A percentile compares a stretch with the other conserved stretches of the same genome.
phyloP scores from a whole-genome alignment of 1,140 invertebrate genomes.

The Apolygus lucorum region DNA sequence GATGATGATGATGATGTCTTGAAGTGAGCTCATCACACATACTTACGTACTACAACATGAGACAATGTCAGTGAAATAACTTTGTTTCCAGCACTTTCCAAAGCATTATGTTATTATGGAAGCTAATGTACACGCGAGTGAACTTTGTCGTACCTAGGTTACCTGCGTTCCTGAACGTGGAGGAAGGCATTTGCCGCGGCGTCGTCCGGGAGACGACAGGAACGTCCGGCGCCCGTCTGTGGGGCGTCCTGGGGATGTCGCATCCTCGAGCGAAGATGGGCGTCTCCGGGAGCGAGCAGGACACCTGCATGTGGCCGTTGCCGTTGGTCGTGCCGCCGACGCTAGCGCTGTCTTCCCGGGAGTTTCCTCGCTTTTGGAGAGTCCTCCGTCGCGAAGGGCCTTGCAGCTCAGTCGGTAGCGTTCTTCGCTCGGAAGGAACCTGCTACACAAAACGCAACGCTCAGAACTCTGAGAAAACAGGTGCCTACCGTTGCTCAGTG shows the following conservation, averaged over 20 bases:
- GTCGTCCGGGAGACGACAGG: conserved; percentile 27
- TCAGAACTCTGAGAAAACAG: too few species aligned
- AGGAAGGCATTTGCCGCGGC: conserved; percentile 21
- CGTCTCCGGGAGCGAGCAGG: conserved; percentile 71
- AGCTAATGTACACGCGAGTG: not conserved
- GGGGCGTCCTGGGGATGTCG: conserved; percentile 35
- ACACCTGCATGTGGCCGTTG: conserved; percentile 52
- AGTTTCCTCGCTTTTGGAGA: conserved; percentile 44
- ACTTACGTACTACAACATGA: too few species aligned
- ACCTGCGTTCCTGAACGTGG: conserved; percentile 21
- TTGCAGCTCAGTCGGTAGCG: conserved; percentile 56
- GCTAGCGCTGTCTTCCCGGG: conserved; percentile 40
- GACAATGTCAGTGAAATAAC: too few species aligned
- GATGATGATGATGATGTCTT: too few species aligned
- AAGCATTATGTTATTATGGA: too few species aligned
- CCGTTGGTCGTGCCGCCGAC: not conserved
- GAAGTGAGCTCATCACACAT: too few species aligned
- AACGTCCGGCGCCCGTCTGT: conserved; percentile 35
- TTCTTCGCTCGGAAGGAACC: conserved; percentile 55
- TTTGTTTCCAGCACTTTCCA: too few species aligned
- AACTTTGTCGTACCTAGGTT: not conserved
- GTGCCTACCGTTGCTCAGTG: too few species aligned
- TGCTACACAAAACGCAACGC: conserved; percentile 30
- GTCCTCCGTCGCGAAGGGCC: conserved; percentile 46
- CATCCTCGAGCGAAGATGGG: conserved; percentile 67